Evolutionary conservation across 2,797 vertebrate species (phyloP), one percentile per base, ranked within the genome.

Genomic region (Eulemur coronatus): DNA sequence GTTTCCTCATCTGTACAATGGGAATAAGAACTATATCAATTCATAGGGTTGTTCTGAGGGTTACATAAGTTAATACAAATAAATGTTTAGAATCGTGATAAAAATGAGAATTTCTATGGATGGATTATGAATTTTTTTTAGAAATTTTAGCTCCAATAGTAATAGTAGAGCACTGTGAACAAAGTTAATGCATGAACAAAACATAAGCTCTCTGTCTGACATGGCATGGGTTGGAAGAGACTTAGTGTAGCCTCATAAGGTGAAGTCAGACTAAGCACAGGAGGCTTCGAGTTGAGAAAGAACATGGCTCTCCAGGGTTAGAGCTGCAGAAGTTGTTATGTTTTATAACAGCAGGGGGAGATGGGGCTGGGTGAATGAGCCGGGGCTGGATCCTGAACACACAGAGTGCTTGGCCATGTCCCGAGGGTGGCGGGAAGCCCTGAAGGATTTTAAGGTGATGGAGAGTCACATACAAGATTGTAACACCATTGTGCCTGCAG

Each of bases 1-100:
- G 5, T 96, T 96, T 94, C 41, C 43, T 95, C 50, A 84, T 82
- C 76, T 84, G 14, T 86, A 61, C 91, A 87, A 75, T 91, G 43
- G 86, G 48, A 24, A 38, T 20, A 70, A 76, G 80, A 78, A 61
- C 15, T 70, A n/a, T 18, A 46, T 28, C 43, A 81, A 76, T 57
- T 75, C 30, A 43, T 46, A 43, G 10, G 9, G 4, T 76, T 87
- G 22, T 61, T 84, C 61, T n/a, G 65, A 84, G 50, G n/a, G 73
- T 75, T 90, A 46, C 5, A 13, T 78, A 81, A 50, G n/a, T 41
- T 75, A 84, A 43, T 84, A 46, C 26, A 79, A 89, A 55, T 69
- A 79, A 81, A 38, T 67, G 38, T 84, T 84, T 84, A 92, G 61
- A 94, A 43, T 24, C 33, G 33, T 50, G 15, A 38, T 43, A 86